Conservation (phyloP, 2,113 vertebrate genomes). For the Leucoraja erinaceus region DNA sequence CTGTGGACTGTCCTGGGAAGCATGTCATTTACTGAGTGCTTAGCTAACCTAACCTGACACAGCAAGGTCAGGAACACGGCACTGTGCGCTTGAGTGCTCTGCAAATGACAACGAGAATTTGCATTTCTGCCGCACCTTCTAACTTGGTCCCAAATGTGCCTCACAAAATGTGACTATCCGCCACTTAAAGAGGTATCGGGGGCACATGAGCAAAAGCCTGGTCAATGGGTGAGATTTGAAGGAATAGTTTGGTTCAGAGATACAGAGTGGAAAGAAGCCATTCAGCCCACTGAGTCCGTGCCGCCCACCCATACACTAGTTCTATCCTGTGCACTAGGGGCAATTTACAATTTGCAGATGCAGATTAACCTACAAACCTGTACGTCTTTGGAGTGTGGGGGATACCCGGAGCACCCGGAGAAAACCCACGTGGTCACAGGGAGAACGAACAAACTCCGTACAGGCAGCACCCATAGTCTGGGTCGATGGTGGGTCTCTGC, state of each 20-base stretch:
- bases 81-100: not conserved
- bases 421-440: no score
- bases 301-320: no score
- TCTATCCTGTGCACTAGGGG: no score
- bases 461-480: no score
- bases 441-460: no score
- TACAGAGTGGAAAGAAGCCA: no score
- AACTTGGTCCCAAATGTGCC: not conserved
- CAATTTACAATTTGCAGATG: no score
- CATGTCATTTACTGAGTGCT: conserved; percentile 14
- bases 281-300: no score
- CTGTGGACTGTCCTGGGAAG: not conserved
- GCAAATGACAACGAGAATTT: not conserved
- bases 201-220: not conserved
- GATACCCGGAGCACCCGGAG: no score
- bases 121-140: not conserved
- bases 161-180: not conserved
- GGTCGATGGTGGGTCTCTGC: no score
- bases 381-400: no score
- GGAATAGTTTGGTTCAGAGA: not conserved
- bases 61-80: not conserved
- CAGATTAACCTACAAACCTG: no score
- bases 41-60: not conserved
- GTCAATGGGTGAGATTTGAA: not conserved
- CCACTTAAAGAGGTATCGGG: not conserved